These are phyloP conservation scores for Osmerus eperlanus DNA, from an alignment of 2,113 vertebrate species.

Conservation along the genomic window DNA sequence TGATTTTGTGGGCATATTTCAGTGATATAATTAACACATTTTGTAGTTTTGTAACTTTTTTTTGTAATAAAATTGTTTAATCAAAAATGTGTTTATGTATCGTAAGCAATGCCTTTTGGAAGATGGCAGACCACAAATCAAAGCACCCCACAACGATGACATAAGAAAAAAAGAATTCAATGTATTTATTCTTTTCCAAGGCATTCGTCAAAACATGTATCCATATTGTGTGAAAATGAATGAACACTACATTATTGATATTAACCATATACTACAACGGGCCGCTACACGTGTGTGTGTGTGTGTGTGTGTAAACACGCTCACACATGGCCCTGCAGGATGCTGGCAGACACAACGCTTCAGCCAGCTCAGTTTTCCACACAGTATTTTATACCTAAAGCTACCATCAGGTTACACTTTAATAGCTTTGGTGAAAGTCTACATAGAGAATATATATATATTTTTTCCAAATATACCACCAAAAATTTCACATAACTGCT, in stretches of 20 bases:
- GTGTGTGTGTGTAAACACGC: conserved; percentile 31
- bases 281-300: conserved; percentile 48
- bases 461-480: conserved; percentile 21
- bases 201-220: conserved; percentile 61
- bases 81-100: neutral
- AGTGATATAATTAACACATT: conserved; percentile 30
- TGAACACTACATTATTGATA: conserved; percentile 51
- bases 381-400: conserved; percentile 41
- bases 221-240: conserved; percentile 57
- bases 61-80: conserved; percentile 42
- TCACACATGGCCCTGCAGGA: conserved; percentile 51
- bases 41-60: conserved; percentile 49
- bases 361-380: conserved; percentile 31
- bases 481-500: conserved; percentile 58
- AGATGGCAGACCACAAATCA: conserved; percentile 15
- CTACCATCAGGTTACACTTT: conserved; percentile 56
- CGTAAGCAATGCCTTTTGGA: neutral
- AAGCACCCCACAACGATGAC: conserved; percentile 10
- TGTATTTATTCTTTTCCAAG: conserved; percentile 61
- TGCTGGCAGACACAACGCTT: conserved; percentile 21
- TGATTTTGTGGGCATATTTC: conserved; percentile 55
- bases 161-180: conserved; percentile 46
- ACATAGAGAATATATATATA: conserved; percentile 28
- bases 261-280: conserved; percentile 57
- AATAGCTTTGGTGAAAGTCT: conserved; percentile 70